A percentile compares a stretch with the other conserved stretches of the same genome.
phyloP scores from a whole-genome alignment of 2,797 vertebrate species.

The Linurgus olivaceus region DNA sequence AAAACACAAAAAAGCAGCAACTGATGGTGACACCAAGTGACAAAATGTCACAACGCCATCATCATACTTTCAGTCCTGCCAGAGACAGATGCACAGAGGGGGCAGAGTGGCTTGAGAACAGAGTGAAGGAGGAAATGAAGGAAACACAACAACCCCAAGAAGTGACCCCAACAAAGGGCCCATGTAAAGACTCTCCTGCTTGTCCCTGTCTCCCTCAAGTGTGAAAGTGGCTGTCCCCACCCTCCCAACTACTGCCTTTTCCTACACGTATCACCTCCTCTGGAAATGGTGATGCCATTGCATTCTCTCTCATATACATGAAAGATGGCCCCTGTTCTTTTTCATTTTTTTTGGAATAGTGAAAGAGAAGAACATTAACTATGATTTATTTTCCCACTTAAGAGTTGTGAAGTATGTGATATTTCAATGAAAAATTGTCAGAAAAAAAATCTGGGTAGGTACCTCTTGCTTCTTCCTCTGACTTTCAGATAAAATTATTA shows the following conservation, averaged over 20 bases:
- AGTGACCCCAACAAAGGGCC: neutral
- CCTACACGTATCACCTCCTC: neutral
- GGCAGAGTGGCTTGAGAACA: neutral
- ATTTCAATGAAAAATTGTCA: neutral
- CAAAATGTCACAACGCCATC: neutral
- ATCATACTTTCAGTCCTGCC: neutral
- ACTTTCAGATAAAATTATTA: neutral
- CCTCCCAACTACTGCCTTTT: neutral
- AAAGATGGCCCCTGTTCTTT: neutral
- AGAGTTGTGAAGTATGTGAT: neutral
- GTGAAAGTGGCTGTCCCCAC: neutral
- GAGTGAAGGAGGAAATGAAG: neutral
- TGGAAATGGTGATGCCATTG: neutral
- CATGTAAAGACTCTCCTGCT: neutral
- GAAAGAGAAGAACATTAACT: neutral
- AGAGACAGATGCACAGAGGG: neutral
- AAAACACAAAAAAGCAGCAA: neutral
- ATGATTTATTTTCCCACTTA: neutral
- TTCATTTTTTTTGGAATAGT: neutral
- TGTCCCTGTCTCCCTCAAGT: neutral
- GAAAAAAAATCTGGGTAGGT: neutral
- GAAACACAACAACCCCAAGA: neutral
- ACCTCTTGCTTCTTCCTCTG: neutral
- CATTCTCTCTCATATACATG: neutral
- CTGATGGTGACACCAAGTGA: neutral